A percentile compares a stretch with the other conserved stretches of the same genome.
phyloP scores from a whole-genome alignment of 2,888 invertebrate species.

The Caenorhabditis afra region DNA sequence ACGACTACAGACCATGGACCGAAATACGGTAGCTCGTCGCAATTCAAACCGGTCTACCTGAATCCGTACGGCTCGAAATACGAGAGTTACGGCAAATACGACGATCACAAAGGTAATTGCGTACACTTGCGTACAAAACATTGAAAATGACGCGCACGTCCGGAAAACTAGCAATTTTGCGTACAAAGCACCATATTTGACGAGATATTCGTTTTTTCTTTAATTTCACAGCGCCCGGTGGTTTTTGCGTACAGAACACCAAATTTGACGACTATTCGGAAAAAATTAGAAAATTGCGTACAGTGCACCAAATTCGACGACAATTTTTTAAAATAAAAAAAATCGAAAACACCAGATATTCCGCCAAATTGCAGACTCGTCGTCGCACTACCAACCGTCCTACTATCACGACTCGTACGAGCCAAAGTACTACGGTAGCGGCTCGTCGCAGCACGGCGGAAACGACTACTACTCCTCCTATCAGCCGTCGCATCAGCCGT shows the following conservation, averaged over 20 bases:
- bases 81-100: conserved; percentile 46
- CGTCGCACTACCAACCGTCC: conserved; percentile 41
- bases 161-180: neutral
- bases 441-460: conserved; percentile 28
- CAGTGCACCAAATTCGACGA: too few species aligned
- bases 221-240: too few species aligned
- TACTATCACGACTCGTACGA: conserved; percentile 53
- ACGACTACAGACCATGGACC: conserved; percentile 36
- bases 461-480: conserved; percentile 53
- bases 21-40: conserved; percentile 35
- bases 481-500: conserved; percentile 50
- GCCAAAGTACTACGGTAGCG: conserved; percentile 46
- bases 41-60: conserved; percentile 52
- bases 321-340: too few species aligned
- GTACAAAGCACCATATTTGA: too few species aligned
- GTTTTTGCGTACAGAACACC: too few species aligned
- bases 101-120: conserved; percentile 35
- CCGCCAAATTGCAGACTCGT: too few species aligned
- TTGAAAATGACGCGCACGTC: too few species aligned
- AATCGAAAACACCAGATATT: too few species aligned
- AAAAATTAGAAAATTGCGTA: too few species aligned
- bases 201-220: too few species aligned
- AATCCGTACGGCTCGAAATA: conserved; percentile 54
- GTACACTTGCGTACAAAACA: neutral
- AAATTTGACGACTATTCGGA: too few species aligned